A percentile compares a stretch with the other conserved stretches of the same genome.
Evolutionary conservation across 2,888 invertebrate genomes (phyloP).

Genomic region (Brachynemurus nebulosus): DNA sequence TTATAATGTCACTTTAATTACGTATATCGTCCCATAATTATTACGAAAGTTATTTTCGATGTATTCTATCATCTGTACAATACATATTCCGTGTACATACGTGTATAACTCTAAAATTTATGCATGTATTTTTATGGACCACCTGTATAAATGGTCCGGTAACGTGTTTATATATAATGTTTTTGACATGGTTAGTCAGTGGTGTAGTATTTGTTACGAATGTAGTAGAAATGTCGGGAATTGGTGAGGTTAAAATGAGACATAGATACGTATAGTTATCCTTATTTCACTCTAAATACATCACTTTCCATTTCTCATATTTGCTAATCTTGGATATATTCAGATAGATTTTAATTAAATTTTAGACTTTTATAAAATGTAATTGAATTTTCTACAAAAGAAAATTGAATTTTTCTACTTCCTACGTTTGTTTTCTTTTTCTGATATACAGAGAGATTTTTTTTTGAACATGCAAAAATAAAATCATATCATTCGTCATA

Average conservation of each 20-base stretch:
- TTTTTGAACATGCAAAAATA: too few species aligned
- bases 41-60: too few species aligned
- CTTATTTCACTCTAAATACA: not conserved
- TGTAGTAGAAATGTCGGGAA: not conserved
- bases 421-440: too few species aligned
- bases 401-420: constrained; percentile 1
- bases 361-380: not conserved
- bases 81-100: too few species aligned
- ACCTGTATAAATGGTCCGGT: not conserved
- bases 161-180: not conserved
- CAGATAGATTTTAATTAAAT: not conserved
- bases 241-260: not conserved
- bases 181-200: not conserved
- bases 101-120: too few species aligned
- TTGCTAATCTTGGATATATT: not conserved
- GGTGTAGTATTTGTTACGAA: not conserved
- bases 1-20: too few species aligned
- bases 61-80: too few species aligned
- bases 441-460: too few species aligned
- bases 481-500: too few species aligned
- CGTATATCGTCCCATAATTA: too few species aligned
- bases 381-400: not conserved
- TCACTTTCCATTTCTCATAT: constrained; percentile 1
- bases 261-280: not conserved
- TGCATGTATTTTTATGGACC: constrained; percentile 1